phyloP scores from a whole-genome alignment of 2,797 vertebrate species.

The Jordanella pulchra region DNA sequence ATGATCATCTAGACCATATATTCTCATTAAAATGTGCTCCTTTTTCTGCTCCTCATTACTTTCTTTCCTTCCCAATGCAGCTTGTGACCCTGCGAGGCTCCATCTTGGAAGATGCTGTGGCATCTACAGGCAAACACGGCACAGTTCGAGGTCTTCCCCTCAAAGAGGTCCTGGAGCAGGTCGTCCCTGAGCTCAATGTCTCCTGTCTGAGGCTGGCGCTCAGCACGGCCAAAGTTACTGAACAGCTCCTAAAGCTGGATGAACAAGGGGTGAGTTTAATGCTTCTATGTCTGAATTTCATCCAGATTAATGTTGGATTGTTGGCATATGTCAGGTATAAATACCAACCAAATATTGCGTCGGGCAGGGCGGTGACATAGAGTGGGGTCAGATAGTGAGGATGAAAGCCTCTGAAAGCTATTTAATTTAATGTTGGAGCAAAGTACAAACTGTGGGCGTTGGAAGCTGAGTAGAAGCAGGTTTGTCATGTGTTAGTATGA shows the following conservation, averaged over 20 bases:
- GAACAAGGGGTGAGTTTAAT: conserved; percentile 89
- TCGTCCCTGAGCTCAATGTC: conserved; percentile 87
- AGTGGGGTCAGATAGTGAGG: background rate
- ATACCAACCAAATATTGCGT: background rate
- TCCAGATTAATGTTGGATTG: background rate
- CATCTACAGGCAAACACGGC: conserved; percentile 84
- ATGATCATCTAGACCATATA: background rate
- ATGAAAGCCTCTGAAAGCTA: conserved; percentile 10
- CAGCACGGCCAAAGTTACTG: conserved; percentile 87
- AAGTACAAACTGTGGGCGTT: conserved; percentile 29
- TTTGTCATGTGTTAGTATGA: conserved; percentile 39
- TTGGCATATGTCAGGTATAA: background rate
- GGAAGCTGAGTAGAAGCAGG: conserved; percentile 35
- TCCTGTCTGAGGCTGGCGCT: conserved; percentile 87
- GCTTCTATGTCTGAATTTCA: background rate
- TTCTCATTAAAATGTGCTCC: background rate
- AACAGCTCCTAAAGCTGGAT: conserved; percentile 94
- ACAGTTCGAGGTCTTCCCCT: conserved; percentile 86
- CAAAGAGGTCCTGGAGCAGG: conserved; percentile 88
- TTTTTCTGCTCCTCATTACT: background rate
- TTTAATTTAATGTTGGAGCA: conserved; percentile 22
- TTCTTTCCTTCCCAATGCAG: conserved; percentile 63
- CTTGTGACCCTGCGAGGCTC: conserved; percentile 89
- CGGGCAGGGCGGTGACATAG: background rate
- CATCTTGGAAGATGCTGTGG: conserved; percentile 87